These are phyloP conservation scores for Brachystomella parvula DNA, from an alignment of 1,140 invertebrate genomes.

Conservation along the genomic window DNA sequence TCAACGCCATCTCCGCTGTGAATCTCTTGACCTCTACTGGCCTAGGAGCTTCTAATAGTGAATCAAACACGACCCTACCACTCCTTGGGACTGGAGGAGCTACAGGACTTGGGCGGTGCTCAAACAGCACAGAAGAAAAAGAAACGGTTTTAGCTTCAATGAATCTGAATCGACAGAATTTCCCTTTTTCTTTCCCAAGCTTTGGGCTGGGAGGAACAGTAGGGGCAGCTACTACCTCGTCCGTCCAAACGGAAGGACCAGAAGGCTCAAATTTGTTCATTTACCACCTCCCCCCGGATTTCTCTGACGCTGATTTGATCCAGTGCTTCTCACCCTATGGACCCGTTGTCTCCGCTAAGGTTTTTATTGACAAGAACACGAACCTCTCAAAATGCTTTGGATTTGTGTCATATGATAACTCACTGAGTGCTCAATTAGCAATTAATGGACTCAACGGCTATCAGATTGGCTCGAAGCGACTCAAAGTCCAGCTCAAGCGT, in stretches of 20 bases:
- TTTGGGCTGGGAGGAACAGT: slow-evolving; percentile 51
- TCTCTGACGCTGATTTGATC: slow-evolving; percentile 95
- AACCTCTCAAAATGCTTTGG: slow-evolving; percentile 99
- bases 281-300: slow-evolving; percentile 98
- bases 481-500: slow-evolving; percentile 98
- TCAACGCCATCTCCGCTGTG: not conserved
- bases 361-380: slow-evolving; percentile 98
- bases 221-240: slow-evolving; percentile 40
- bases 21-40: too few relatives aligned
- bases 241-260: slow-evolving; percentile 90
- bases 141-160: not conserved
- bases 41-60: too few relatives aligned
- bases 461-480: slow-evolving; percentile 97
- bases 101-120: too few relatives aligned
- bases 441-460: slow-evolving; percentile 99
- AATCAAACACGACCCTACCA: too few relatives aligned
- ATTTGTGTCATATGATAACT: slow-evolving; percentile 99
- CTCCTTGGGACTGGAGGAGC: too few relatives aligned
- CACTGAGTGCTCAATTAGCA: slow-evolving; percentile 89
- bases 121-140: too few relatives aligned
- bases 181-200: not conserved
- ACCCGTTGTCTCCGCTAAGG: slow-evolving; percentile 98
- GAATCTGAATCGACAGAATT: too few relatives aligned
- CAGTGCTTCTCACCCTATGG: slow-evolving; percentile 99
- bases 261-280: slow-evolving; percentile 99